Base-by-base conservation (phyloP, 1,140 invertebrate genomes). In the Steinernema khuongi region DNA sequence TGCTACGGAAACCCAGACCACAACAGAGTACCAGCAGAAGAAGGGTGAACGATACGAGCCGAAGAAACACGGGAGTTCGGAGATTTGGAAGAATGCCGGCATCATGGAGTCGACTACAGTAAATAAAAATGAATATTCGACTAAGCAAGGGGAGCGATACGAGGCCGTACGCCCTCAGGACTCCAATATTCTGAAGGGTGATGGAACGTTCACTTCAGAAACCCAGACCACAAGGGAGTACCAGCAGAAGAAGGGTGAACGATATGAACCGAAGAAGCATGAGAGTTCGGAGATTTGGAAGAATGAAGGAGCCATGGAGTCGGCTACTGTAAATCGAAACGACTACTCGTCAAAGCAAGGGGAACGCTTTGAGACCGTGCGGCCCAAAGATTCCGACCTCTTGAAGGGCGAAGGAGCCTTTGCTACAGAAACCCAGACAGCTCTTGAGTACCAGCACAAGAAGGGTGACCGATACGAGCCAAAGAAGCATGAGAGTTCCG, bases 101-200 rank as follows among this genome's bases (percentile, higher is more conserved):
- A n/a, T n/a, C n/a, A n/a, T n/a, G n/a, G n/a, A n/a, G n/a, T n/a
- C n/a, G n/a, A n/a, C n/a, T n/a, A n/a, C n/a, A n/a, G n/a, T n/a
- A n/a, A n/a, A n/a, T n/a, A n/a, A n/a, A n/a, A n/a, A n/a, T n/a
- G n/a, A n/a, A n/a, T n/a, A n/a, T n/a, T 4, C 60, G 4, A 29
- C 60, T 4, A 67, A 67, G 60, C 26, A 67, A n/a, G 60, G 60
- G 30, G 60, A 67, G 30, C 60, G 60, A 17, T 67, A 67, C 30
- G 60, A 67, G 26, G 4, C 60, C 7, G 60, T 67, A 4, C 26
- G 30, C 22, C 60, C 60, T 17, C 26, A n/a, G n/a, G 60, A 67
- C n/a, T 67, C 60, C 4, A 67, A 67, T n/a, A 17, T 67, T 4
- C 60, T 67, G 4, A 67, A 67, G 30, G 60, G 60, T 4, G 60